Evolutionary conservation across 2,888 invertebrate species (phyloP), one percentile per base, ranked within the genome.

Genomic region (Megamerina dolium): DNA sequence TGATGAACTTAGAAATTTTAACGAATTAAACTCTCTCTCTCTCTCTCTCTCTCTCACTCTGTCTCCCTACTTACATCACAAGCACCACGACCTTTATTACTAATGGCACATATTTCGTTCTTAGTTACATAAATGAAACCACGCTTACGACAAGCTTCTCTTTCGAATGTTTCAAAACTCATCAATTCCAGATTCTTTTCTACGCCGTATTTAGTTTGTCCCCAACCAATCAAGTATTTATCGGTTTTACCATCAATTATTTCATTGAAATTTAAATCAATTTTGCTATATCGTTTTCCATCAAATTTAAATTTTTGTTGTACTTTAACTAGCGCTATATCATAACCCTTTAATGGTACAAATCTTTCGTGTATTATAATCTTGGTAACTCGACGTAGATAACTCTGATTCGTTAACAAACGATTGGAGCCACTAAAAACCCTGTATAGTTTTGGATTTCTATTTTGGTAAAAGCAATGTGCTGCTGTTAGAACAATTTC

Each of bases 51-150:
- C n/a, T n/a, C n/a, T n/a, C n/a, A n/a, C n/a, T n/a, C n/a, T n/a
- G n/a, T n/a, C n/a, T n/a, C n/a, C n/a, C n/a, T 16, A 53, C 57
- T 41, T 34, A 67, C 68, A 42, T 64, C 65, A 47, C 69, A 70
- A 5, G 69, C 66, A 9, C 70, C 69, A 14, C 56, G 53, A 14
- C 62, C 55, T 3, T 41, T 43, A 26, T 55, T 36, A 45, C 57
- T 60, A 4, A 58, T 49, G 0, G 69, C 67, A 48, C 69, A 70
- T 10, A 70, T 50, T 31, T 70, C 69, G 0, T 57, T 55, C 0
- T 43, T 39, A 0, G 60, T 58, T 3, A 67, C 54, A 26, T 47
- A 54, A 6, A 43, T 49, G 29, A 63, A 64, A 1, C 58, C 51
- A 1, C 39, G 18, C 2, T 10, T 5, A 2, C 46, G 40, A 30